Evolutionary conservation across 2,797 vertebrate species (phyloP), one percentile per base, ranked within the genome.

Genomic region (Parotocinclus haroldoi): DNA sequence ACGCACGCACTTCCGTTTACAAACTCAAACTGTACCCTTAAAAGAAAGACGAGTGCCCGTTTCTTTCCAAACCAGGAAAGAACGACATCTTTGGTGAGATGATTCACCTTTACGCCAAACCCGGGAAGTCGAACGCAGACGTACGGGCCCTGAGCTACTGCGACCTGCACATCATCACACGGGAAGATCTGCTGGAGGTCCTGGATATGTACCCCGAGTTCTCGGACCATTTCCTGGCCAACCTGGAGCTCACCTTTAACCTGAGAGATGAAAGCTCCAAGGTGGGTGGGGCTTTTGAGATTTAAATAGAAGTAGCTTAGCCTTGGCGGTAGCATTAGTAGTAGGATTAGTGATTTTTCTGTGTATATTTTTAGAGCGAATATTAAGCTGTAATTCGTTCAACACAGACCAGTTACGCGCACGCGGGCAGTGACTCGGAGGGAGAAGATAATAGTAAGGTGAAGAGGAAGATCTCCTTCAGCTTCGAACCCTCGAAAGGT

Each of bases 81-180:
- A 98, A 99, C 61, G 97, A 99, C 84, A 99, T 98, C 80, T 99
- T 99, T 80, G 96, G 97, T 79, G 97, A 99, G 83, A 95, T 98
- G 93, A 96, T 98, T 76, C 95, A 99, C 82, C 89, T 95, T 44
- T 94, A 91, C 68, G 91, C 93, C 79, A 98, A 97, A 85, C 91
- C 97, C 38, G 97, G 97, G 38, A 99, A 99, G 80, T 96, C 96
- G 39, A 97, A 94, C 1, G 94, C 96, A 63, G 96, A 99, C n/a
- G 97, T 99, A 55, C 89, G 96, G 84, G 96, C 97, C 10, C 87
- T 99, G 80, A 96, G 96, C 12, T 99, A 99, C 82, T 99, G 97
- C 68, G 97, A 99, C 78, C 86, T 99, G 79, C 96, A 98, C 87
- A 99, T 96, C 68, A 98, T 99, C 75, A 95, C 96, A 77, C 85